A percentile compares a stretch with the other conserved stretches of the same genome.
These are phyloP conservation scores for Alcedo quadribrachys DNA, from an alignment of 2,797 vertebrate genomes.

Conservation along the genomic window DNA sequence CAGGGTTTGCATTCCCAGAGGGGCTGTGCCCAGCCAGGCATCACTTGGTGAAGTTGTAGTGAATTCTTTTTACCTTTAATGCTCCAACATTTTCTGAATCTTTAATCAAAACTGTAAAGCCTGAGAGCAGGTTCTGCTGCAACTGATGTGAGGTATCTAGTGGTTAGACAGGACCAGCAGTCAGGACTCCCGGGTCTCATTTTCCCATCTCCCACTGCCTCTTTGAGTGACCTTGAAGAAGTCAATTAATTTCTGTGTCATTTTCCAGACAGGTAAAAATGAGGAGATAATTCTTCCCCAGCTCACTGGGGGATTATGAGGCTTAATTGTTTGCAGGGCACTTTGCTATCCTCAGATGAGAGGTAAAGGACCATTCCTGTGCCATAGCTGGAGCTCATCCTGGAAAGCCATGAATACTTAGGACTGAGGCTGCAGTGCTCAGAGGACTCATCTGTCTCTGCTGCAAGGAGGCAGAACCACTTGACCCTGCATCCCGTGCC, in stretches of 20 bases:
- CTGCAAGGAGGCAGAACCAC: background rate
- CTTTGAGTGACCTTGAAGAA: constrained; percentile 54
- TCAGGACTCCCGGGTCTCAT: constrained; percentile 50
- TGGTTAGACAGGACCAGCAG: constrained; percentile 14
- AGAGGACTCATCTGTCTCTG: background rate
- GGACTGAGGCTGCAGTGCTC: background rate
- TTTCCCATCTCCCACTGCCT: constrained; percentile 35
- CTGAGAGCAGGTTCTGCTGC: background rate
- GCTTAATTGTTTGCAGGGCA: constrained; percentile 52
- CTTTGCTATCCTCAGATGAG: background rate
- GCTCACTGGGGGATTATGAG: constrained; percentile 2
- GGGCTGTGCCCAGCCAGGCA: background rate
- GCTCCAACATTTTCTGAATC: constrained; percentile 1
- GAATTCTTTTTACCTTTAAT: constrained; percentile 30
- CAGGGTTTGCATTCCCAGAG: background rate
- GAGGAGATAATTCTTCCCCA: constrained; percentile 47
- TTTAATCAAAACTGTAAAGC: constrained; percentile 51
- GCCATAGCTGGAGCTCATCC: background rate
- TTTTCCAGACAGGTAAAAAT: constrained; percentile 65
- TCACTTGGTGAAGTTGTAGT: background rate
- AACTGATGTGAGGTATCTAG: constrained; percentile 26
- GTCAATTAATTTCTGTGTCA: constrained; percentile 63
- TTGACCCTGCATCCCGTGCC: rapidly evolving
- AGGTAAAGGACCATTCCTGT: background rate
- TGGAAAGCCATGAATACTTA: background rate